A percentile compares a stretch with the other conserved stretches of the same genome.
Evolutionary conservation across 2,888 invertebrate species (phyloP).

Genomic region (Plebejus argus): DNA sequence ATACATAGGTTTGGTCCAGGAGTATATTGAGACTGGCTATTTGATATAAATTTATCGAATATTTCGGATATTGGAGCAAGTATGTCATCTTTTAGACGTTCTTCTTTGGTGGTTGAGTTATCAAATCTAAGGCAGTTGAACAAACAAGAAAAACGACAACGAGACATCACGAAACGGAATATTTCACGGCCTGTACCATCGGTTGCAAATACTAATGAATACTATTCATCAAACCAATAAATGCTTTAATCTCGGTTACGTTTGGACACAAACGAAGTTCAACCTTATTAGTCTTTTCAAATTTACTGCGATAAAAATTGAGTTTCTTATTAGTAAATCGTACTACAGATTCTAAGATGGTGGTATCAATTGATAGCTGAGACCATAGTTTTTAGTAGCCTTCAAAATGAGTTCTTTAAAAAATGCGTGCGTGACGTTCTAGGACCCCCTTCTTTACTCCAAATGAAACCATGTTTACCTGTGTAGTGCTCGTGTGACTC

Average conservation of each 20-base stretch:
- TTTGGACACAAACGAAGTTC: slow-evolving; percentile 29
- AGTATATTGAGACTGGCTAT: slow-evolving; percentile 18
- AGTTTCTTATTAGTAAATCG: slow-evolving; percentile 22
- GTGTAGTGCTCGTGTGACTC: too few relatives aligned
- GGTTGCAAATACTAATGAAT: slow-evolving; percentile 14
- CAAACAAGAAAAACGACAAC: not conserved
- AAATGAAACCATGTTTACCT: slow-evolving; percentile 17
- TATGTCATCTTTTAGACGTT: slow-evolving; percentile 19
- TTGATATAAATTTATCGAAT: slow-evolving; percentile 15
- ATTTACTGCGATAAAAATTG: slow-evolving; percentile 26
- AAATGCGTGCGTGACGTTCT: slow-evolving; percentile 20
- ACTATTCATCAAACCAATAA: slow-evolving; percentile 20
- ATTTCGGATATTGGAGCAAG: slow-evolving; percentile 19
- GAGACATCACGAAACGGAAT: slow-evolving; percentile 9
- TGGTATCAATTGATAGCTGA: slow-evolving; percentile 28
- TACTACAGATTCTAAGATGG: too few relatives aligned
- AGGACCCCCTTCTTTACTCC: not conserved
- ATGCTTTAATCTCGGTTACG: not conserved
- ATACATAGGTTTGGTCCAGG: slow-evolving; percentile 20
- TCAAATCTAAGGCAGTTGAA: slow-evolving; percentile 25
- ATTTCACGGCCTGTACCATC: slow-evolving; percentile 20
- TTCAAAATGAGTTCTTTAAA: slow-evolving; percentile 30
- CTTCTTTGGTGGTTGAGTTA: not conserved
- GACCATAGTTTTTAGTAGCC: slow-evolving; percentile 30
- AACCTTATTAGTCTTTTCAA: slow-evolving; percentile 27